Conservation (phyloP, 1,140 invertebrate species). For the Frieseomelitta varia region DNA sequence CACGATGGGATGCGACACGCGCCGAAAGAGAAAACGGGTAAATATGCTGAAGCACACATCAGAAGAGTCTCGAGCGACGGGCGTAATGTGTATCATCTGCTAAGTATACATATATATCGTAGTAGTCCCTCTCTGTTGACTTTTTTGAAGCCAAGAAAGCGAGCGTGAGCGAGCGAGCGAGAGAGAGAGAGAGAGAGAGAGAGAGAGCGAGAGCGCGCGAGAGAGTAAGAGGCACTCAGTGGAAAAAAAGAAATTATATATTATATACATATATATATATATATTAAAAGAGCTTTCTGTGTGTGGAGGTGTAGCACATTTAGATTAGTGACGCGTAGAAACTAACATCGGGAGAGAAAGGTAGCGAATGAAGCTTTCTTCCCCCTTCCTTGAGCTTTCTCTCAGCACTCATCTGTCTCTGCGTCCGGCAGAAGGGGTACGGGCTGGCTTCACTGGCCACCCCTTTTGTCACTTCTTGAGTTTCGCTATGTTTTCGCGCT, state of each 20-base stretch:
- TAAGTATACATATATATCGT: conserved; percentile 58
- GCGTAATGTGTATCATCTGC: conserved; percentile 58
- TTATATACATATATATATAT: too few species aligned
- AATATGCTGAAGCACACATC: conserved; percentile 69
- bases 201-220: conserved; percentile 4
- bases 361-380: conserved; percentile 68
- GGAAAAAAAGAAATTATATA: conserved; percentile 42
- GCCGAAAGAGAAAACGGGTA: conserved; percentile 73
- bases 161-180: conserved; percentile 16
- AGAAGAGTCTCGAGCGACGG: conserved; percentile 48
- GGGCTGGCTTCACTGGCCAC: not conserved
- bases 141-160: conserved; percentile 46
- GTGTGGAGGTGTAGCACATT: conserved; percentile 66
- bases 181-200: conserved; percentile 25
- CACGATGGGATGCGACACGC: conserved; percentile 70
- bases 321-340: conserved; percentile 67
- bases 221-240: conserved; percentile 54
- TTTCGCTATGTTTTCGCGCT: conserved; percentile 34
- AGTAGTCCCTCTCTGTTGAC: conserved; percentile 62
- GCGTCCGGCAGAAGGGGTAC: conserved; percentile 30
- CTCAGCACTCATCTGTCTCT: conserved; percentile 59
- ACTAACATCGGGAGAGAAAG: conserved; percentile 66
- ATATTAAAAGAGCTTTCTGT: conserved; percentile 53
- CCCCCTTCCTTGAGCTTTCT: conserved; percentile 67
- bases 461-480: conserved; percentile 58